Evolutionary conservation across 2,888 invertebrate species (phyloP).

Genomic region (Geophilus truncorum): DNA sequence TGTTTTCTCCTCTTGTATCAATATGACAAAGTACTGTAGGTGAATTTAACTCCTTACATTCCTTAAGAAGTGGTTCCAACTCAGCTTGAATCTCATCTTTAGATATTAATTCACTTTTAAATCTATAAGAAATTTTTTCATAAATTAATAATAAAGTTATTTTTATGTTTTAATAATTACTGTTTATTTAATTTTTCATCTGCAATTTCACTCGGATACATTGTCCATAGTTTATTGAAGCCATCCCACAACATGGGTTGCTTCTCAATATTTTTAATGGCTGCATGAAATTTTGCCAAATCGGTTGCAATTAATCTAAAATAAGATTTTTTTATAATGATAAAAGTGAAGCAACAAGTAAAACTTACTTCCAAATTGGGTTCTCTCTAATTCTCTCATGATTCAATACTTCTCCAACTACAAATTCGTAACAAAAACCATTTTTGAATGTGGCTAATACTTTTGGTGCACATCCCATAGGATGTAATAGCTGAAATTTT

Average conservation of each 20-base stretch:
- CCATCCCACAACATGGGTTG: not conserved
- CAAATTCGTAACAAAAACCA: slow-evolving; percentile 28
- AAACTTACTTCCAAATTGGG: slow-evolving; percentile 11
- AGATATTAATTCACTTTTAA: not conserved
- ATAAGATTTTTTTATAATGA: not conserved
- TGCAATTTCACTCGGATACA: not conserved
- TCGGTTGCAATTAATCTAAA: slow-evolving; percentile 4
- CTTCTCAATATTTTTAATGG: not conserved
- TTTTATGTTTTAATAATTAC: not conserved
- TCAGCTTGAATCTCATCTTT: not conserved
- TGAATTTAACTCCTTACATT: not conserved
- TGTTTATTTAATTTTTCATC: not conserved
- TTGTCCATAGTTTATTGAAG: not conserved
- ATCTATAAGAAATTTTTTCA: not conserved
- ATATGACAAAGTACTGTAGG: slow-evolving; percentile 4
- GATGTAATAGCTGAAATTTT: not conserved
- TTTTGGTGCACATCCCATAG: slow-evolving; percentile 4
- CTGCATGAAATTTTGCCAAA: slow-evolving; percentile 20
- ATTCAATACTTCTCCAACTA: not conserved
- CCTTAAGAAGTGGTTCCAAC: not conserved
- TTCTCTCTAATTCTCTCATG: not conserved
- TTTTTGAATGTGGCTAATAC: slow-evolving; percentile 2
- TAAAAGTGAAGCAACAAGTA: not conserved
- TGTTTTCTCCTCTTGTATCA: slow-evolving; percentile 23
- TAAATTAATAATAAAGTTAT: not conserved